Base-by-base conservation (phyloP, 2,113 vertebrate species). In the Reinhardtius hippoglossoides region DNA sequence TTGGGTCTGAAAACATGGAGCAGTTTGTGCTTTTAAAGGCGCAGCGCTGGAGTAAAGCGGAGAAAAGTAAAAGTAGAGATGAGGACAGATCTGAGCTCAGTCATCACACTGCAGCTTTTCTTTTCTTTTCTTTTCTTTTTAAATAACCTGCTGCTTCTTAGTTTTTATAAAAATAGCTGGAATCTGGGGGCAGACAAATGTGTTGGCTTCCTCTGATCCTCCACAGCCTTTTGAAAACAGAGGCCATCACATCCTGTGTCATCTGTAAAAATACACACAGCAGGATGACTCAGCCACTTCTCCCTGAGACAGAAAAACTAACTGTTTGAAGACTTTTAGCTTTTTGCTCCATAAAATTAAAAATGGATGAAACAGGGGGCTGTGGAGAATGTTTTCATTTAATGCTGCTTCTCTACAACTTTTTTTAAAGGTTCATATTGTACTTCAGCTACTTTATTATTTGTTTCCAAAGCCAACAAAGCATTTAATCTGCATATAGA, bases 1-100 rank as follows among this genome's bases (percentile, higher is more conserved):
- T 78, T 27, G 44, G 58, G 78, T 83, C 75, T 27, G 69, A 62
- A 13, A n/a, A 24, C 78, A 44, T 60, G 57, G 84, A 84, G 20
- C 71, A 35, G 78, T 60, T 68, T 46, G 69, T 54, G 82, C 75
- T 76, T 16, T 93, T 94, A 94, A 94, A 94, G 92, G 83, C 52
- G 63, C 91, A 92, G 92, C 18, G 55, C 50, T 54, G 2, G 8
- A 10, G 10, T n/a, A 3, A 21, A 52, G 20, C 6, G 8, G 20
- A 52, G 27, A 8, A 52, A 52, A 52, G 50, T 2, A n/a, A 9
- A 54, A 54, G 50, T 21, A 3, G 50, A 9, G 50, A n/a, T 3
- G 6, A n/a, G 50, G 20, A 15, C 18, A 54, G 50, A 50, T 15
- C 46, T 6, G 46, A 20, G 46, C 10, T 13, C 40, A 42, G 18